Evolutionary conservation across 2,888 invertebrate genomes (phyloP), one percentile per base, ranked within the genome.

Genomic region (Tiphia femorata): DNA sequence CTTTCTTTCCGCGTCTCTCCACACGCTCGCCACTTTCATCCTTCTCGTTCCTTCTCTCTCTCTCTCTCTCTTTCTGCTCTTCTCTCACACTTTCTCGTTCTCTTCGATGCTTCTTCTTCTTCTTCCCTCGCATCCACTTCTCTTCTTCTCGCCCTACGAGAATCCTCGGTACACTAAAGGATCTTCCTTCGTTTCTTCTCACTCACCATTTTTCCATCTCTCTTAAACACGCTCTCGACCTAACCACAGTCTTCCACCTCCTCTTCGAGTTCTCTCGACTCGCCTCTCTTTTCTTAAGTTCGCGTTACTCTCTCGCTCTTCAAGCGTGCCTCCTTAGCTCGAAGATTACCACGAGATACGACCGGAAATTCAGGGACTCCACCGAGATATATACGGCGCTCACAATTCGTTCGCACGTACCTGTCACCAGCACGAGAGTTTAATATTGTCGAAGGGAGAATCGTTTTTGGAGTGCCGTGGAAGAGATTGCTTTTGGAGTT

Each of bases 281-380:
- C 46, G 29, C 21, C 47, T 54, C 43, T 17, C 38, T 40, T 30
- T 27, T 27, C 27, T 27, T 10, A 7, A n/a, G 27, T 27, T 7
- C 38, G 10, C 38, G 16, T 49, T 23, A 53, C 25, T 21, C 23
- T 29, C 29, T 47, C 41, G 30, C 17, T 40, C 50, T 8, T 44
- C 41, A 14, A 14, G 8, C 5, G 33, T 14, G 33, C 12, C 17
- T 20, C n/a, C 20, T 25, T 37, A 10, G 8, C 33, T 40, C 58
- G 62, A 51, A 78, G 78, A 76, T 79, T 65, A 67, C 72, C 71
- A 64, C 79, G 71, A 71, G 78, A 77, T 75, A 75, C 72, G 62
- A 73, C 70, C 70, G 73, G 76, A 78, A 78, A 79, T 78, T 78
- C 78, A 79, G 76, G 72, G 67, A 62, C 56, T 56, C 57, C 62